Evolutionary conservation across 2,888 invertebrate genomes (phyloP), one percentile per base, ranked within the genome.

Genomic region (Andricus curvator): DNA sequence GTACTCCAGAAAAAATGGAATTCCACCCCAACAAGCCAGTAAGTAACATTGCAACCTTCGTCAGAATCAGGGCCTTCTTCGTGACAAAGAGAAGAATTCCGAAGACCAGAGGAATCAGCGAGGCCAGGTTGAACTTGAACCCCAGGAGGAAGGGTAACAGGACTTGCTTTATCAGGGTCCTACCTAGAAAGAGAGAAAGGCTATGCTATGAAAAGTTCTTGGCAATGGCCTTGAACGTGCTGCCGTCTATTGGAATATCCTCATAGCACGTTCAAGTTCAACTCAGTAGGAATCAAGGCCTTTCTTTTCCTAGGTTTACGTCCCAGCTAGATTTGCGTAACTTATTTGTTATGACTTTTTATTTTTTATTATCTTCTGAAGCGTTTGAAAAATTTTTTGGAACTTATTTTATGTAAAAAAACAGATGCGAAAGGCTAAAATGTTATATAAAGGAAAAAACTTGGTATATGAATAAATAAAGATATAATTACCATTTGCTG

Each of bases 61-160:
- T 96, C 22, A 97, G 89, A 2, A 97, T 90, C 67, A 97, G 94
- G 0, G 97, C 96, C 89, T 97, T 97, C 89, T 97, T 97, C 29
- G 96, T 95, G 4, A 97, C 93, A 65, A 97, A 88, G 68, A 96
- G 94, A 60, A 97, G 92, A 13, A 95, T 89, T 1, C 96, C 96
- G 83, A 97, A 95, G 13, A 97, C 89, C 77, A 97, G 89, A 0
- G 97, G 97, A 22, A 97, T 93, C 81, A 97, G 90, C 0, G 96
- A 96, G 1, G 96, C 95, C 66, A 97, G 93, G 89, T 96, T 97
- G 89, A 97, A 96, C 93, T 97, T 97, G 85, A 97, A 94, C 11
- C 97, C 97, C 17, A 97, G 93, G 1, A 97, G 94, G 87, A 97
- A 95, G 37, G 97, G 97, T 25, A 97, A 93, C n/a, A 97, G 88